phyloP scores from a whole-genome alignment of 2,113 vertebrate species.

The Corydoras sp. region DNA sequence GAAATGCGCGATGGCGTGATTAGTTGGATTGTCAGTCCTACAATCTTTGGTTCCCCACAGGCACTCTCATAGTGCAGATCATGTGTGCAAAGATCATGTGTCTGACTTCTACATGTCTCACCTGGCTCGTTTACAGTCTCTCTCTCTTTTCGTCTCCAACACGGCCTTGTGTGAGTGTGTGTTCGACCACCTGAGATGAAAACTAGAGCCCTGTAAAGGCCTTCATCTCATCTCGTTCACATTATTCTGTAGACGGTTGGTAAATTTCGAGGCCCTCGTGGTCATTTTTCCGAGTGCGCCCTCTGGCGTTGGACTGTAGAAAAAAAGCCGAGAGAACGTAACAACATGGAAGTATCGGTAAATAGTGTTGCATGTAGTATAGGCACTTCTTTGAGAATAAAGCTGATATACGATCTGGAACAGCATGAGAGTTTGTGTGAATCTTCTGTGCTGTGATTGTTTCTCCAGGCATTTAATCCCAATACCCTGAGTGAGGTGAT shows the following conservation, averaged over 20 bases:
- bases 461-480: constrained; percentile 37
- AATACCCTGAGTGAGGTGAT: constrained; percentile 38
- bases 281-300: not conserved
- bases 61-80: constrained; percentile 33
- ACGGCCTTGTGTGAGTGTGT: not conserved
- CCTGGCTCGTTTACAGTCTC: not conserved
- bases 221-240: too few relatives aligned
- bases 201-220: not conserved
- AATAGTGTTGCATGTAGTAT: constrained; percentile 20
- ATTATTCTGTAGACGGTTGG: too few relatives aligned
- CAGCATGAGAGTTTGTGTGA: constrained; percentile 3
- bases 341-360: constrained; percentile 1
- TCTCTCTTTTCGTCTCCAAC: not conserved
- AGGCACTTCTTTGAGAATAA: constrained; percentile 41
- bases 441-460: constrained; percentile 20
- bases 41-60: constrained; percentile 38
- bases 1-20: not conserved
- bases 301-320: not conserved
- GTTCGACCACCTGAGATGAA: not conserved
- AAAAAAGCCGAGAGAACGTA: not conserved
- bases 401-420: constrained; percentile 25
- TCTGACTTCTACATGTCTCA: constrained; percentile 14
- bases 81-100: constrained; percentile 34
- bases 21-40: constrained; percentile 35
- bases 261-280: too few relatives aligned